Conservation (phyloP, 37 sponge, comb jelly and placozoan genomes). For the Halichondria panicea region DNA sequence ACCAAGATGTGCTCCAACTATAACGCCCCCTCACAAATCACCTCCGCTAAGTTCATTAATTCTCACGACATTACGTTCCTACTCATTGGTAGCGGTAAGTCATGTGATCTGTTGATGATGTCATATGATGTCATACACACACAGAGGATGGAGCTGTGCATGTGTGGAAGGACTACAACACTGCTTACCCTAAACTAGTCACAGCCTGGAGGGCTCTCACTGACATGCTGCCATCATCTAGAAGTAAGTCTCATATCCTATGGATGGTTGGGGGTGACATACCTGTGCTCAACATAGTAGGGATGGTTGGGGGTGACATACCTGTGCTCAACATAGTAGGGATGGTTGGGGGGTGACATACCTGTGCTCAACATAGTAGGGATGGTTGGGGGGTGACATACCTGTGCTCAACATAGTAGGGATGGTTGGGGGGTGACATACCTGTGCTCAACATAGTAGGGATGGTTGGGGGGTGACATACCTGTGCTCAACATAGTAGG, state of each 20-base stretch:
- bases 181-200: conserved; percentile 48
- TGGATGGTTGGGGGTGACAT: background rate
- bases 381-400: too few relatives aligned
- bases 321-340: too few relatives aligned
- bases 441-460: too few relatives aligned
- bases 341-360: too few relatives aligned
- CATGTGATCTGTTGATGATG: background rate
- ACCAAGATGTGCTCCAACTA: conserved; percentile 11
- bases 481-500: too few relatives aligned
- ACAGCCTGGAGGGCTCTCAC: conserved; percentile 83
- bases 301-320: too few relatives aligned
- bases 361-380: too few relatives aligned
- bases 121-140: background rate
- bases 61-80: conserved; percentile 84
- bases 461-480: too few relatives aligned
- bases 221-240: conserved; percentile 72
- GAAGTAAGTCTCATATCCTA: conserved; percentile 22
- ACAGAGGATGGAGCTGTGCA: conserved; percentile 82
- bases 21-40: conserved; percentile 50
- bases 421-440: too few relatives aligned
- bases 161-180: conserved; percentile 75
- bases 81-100: conserved; percentile 77
- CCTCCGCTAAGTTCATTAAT: conserved; percentile 79
- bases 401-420: too few relatives aligned
- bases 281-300: background rate